phyloP scores from a whole-genome alignment of 1,140 invertebrate species.

The Tribolium madens region DNA sequence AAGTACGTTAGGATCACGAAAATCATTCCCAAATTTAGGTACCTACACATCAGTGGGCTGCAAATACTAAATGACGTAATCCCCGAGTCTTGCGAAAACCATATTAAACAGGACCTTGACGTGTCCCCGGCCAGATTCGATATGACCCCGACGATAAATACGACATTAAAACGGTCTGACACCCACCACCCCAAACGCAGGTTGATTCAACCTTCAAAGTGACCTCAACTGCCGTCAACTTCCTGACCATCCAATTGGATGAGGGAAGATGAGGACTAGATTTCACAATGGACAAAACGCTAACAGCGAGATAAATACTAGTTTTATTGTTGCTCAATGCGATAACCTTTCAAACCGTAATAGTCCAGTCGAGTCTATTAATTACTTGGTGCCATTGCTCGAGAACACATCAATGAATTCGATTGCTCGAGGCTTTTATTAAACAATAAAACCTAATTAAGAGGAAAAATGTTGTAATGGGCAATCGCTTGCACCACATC shows the following conservation, averaged over 20 bases:
- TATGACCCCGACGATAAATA: constrained; percentile 18
- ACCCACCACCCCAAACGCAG: constrained; percentile 6
- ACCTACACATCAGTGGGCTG: not conserved
- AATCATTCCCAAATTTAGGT: constrained; percentile 31
- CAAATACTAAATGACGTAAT: constrained; percentile 7
- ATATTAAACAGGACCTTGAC: constrained; percentile 13
- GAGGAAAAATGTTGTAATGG: constrained; percentile 11
- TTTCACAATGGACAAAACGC: not conserved
- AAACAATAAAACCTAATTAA: constrained; percentile 21
- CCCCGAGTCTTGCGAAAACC: constrained; percentile 7
- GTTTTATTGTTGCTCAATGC: constrained; percentile 6
- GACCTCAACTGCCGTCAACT: constrained; percentile 6
- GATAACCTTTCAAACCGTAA: constrained; percentile 9
- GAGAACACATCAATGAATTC: constrained; percentile 38
- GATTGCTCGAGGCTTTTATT: not conserved
- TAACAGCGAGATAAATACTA: not conserved
- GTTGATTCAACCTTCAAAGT: constrained; percentile 7
- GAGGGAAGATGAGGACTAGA: not conserved
- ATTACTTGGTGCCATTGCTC: constrained; percentile 22
- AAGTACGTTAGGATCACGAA: not conserved
- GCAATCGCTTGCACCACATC: not conserved
- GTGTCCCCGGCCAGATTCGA: constrained; percentile 12
- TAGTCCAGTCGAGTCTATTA: constrained; percentile 17
- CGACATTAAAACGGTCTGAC: not conserved
- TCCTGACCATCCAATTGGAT: constrained; percentile 12